Evolutionary conservation across 2,888 invertebrate genomes (phyloP), one percentile per base, ranked within the genome.

Genomic region (Dromius quadrimaculatus): DNA sequence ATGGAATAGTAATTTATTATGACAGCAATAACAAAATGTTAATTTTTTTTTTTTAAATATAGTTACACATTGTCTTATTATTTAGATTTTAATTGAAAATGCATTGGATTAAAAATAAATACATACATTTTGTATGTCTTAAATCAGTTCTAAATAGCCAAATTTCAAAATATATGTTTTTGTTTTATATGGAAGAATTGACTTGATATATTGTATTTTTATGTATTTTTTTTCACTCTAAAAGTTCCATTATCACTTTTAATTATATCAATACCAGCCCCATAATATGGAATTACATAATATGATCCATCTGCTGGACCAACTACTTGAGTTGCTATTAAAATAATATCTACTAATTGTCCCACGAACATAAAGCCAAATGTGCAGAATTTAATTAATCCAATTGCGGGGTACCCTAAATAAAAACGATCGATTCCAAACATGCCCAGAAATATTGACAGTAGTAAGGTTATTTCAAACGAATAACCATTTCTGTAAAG

Each of bases 341-440:
- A 86, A 77, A 99, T 91, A 45, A 99, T 93, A 83, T 99, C 99
- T 72, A 97, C 85, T 23, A 99, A 85, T 82, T 98, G 98, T 57
- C 97, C 95, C 23, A 99, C 85, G 79, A 98, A 97, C 89, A 98
- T 92, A 80, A 98, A 98, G 11, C 98, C 98, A 66, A 98, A 84
- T 0, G 98, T 98, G 79, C 97, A 95, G 73, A 98, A 88, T 82
- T 99, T 98, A 20, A 97, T 89, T 72, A 98, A 83, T 0, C 98
- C 98, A 74, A 98, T 89, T 0, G 96, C 98, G 63, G 96, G 97
- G 82, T 98, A 98, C 22, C 99, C 99, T n/a, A 99, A 86, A 80
- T 99, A 99, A 83, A 99, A 98, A 72, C 99, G 86, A 81, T 99
- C 99, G 19, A 95, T 87, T 13, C 99, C 99, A 84, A 99, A 95